Base-by-base conservation (phyloP, 2,113 vertebrate species). In the Orthonyx spaldingii region DNA sequence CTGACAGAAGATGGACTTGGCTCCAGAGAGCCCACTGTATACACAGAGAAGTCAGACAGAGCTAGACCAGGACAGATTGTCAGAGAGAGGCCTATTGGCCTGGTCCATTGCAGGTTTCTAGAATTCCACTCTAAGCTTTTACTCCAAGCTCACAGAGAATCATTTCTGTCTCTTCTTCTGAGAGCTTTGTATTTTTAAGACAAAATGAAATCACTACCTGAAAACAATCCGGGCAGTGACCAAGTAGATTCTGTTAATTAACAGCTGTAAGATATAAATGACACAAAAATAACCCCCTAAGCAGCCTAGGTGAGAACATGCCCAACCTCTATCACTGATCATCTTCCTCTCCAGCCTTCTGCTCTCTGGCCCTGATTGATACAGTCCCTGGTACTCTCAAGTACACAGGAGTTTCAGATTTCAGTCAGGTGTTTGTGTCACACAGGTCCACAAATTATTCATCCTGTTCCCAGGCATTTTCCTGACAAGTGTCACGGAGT, bases 1-100 rank as follows among this genome's bases (percentile, higher is more conserved):
- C 0, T 22, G 7, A 8, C 1, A 68, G 71, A 55, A 74, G 13
- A 37, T 3, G 28, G 47, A 42, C 59, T 24, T 5, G 4, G 26
- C 60, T 66, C 39, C 13, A n/a, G 5, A 55, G 56, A 84, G 41
- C 49, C 27, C 33, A 18, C 28, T 21, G 57, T 22, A 28, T 1
- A 4, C 32, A 16, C 13, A 19, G 41, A 39, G 14, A 30, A 23
- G n/a, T 64, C 37, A 20, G 21, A 20, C 37, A 52, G 57, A 30
- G 35, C 57, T 28, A 59, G 20, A 55, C 12, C 26, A 42, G 46
- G 20, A 27, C 6, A n/a, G 21, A 35, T 81, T 55, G 33, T 16
- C 8, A 53, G 27, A 70, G 8, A n/a, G 22, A 55, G 21, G 22
- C 26, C 32, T 52, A 41, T 13, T n/a, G 41, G n/a, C 57, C 71